Evolutionary conservation across 2,113 vertebrate genomes (phyloP).

Genomic region (Malurus alboscapulatus): DNA sequence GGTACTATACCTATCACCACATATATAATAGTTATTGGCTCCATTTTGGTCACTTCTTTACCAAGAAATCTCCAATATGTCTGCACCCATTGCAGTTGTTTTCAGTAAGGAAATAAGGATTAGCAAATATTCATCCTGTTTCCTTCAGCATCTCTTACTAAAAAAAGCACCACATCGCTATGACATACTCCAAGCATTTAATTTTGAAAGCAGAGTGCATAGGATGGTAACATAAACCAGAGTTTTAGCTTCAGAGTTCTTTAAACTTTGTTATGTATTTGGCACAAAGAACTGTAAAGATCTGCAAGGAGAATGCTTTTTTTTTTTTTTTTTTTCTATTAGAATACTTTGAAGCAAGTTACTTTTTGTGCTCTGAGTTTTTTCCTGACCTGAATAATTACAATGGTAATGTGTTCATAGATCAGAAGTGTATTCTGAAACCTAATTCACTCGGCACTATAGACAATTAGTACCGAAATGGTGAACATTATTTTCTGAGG

Average conservation of each 20-base stretch:
- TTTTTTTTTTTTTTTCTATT: not conserved
- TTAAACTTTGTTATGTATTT: not conserved
- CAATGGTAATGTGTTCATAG: not conserved
- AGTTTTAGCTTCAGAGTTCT: not conserved
- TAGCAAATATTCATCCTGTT: not conserved
- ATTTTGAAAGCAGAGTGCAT: not conserved
- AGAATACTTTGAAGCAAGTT: slow-evolving; percentile 1
- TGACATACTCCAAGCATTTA: not conserved
- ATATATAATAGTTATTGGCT: not conserved
- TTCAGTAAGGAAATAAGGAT: not conserved
- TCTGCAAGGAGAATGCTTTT: not conserved
- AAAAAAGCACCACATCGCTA: not conserved
- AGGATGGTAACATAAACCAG: not conserved
- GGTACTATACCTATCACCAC: not conserved
- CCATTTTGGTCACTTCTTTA: not conserved
- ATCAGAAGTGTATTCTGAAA: slow-evolving; percentile 5
- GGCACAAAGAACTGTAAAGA: not conserved
- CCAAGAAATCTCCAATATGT: not conserved
- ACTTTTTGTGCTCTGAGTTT: not conserved
- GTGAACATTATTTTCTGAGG: not conserved
- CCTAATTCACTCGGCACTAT: not conserved
- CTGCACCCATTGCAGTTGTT: not conserved
- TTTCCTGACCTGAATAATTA: slow-evolving; percentile 41
- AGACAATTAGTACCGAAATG: not conserved
- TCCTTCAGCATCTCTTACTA: not conserved